Evolutionary conservation across 2,888 invertebrate genomes (phyloP).

Genomic region (Euphydryas editha): DNA sequence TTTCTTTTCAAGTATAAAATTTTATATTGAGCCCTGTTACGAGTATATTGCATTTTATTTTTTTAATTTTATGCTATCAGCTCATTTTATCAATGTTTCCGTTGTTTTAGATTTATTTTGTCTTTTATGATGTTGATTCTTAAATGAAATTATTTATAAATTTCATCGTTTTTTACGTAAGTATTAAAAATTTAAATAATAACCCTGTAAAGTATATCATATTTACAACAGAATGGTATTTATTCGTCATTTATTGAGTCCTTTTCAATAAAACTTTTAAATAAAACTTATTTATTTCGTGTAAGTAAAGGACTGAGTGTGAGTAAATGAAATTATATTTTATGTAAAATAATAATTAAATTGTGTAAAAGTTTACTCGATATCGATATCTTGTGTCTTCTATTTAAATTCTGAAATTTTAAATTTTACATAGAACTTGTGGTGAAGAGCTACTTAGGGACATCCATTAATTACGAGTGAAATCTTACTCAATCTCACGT

Average conservation of each 20-base stretch:
- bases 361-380: constrained; percentile 10
- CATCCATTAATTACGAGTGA: too few relatives aligned
- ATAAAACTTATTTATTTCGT: constrained; percentile 18
- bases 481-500: too few relatives aligned
- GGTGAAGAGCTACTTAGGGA: not conserved
- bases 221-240: not conserved
- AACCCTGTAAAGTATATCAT: not conserved
- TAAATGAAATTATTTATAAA: too few relatives aligned
- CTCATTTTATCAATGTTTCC: too few relatives aligned
- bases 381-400: not conserved
- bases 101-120: too few relatives aligned
- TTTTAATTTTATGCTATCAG: too few relatives aligned
- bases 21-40: too few relatives aligned
- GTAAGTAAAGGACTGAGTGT: constrained; percentile 66
- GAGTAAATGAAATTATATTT: constrained; percentile 35
- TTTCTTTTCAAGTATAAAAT: too few relatives aligned
- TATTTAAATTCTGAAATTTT: not conserved
- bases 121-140: too few relatives aligned
- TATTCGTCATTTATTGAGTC: not conserved
- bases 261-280: constrained; percentile 10
- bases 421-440: not conserved
- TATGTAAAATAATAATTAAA: constrained; percentile 6
- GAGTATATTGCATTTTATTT: too few relatives aligned
- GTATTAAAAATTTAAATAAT: not conserved
- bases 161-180: too few relatives aligned